Evolutionary conservation across 2,888 invertebrate genomes (phyloP), one percentile per base, ranked within the genome.

Genomic region (Helobdella robusta): DNA sequence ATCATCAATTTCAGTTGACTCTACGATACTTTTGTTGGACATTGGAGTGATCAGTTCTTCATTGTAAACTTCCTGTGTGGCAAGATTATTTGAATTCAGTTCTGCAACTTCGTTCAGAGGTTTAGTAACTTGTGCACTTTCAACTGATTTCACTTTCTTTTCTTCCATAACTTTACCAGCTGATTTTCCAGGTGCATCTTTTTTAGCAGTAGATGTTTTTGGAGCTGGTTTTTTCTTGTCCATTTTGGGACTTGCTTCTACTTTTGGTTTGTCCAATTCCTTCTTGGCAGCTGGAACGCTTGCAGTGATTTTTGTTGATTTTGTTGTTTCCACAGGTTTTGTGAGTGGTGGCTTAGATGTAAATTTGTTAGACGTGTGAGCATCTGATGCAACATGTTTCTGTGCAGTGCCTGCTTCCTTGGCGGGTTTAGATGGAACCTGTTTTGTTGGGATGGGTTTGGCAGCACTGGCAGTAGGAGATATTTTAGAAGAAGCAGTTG

Each of bases 391-490:
- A 40, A 40, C 44, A 40, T 40, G 11, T 40, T 40, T 40, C 15
- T 40, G 11, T 15, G 11, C 44, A 11, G 11, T 11, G n/a, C n/a
- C n/a, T n/a, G n/a, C 15, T 15, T 60, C 60, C n/a, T 40, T 60
- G 40, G 44, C 36, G 8, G 60, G n/a, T 34, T 60, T 60, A 18
- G 62, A 15, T 20, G 62, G 2, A 50, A 35, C 28, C 32, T 56
- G 32, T 32, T 56, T 28, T 56, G 56, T n/a, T n/a, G n/a, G n/a
- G n/a, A n/a, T n/a, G n/a, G n/a, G n/a, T 46, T 62, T 62, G 48
- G 50, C 11, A 2, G 62, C 18, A 28, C 32, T 30, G 3, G 46
- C 2, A 50, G 50, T n/a, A 32, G 35, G 8, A 8, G 18, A 34
- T n/a, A n/a, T n/a, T n/a, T n/a, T n/a, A n/a, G n/a, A n/a, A n/a